These are phyloP conservation scores for Odontomachus brunneus DNA, from an alignment of 1,140 invertebrate genomes.

Conservation along the genomic window DNA sequence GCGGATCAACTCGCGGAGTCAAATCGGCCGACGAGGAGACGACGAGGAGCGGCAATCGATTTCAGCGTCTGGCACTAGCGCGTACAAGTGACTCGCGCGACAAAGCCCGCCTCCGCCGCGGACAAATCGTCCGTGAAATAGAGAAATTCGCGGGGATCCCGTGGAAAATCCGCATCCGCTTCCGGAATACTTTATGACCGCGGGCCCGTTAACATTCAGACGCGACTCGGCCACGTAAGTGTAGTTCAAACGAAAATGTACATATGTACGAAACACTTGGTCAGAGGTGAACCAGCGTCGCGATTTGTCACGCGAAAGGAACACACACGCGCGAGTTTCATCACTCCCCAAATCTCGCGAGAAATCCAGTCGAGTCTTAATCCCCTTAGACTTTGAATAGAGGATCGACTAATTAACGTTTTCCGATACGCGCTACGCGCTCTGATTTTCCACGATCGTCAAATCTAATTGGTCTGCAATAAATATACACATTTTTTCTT, in stretches of 20 bases:
- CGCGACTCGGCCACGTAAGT: not conserved
- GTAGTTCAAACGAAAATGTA: conserved; percentile 10
- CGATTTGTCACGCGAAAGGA: not conserved
- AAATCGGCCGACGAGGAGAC: conserved; percentile 41
- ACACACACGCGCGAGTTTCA: conserved; percentile 14
- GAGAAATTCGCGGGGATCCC: conserved; percentile 70
- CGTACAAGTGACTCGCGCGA: conserved; percentile 52
- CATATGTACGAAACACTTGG: conserved; percentile 26
- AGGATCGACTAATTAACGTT: not conserved
- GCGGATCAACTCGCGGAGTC: conserved; percentile 45
- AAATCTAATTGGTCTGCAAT: not conserved
- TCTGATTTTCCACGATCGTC: not conserved
- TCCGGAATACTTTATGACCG: conserved; percentile 68
- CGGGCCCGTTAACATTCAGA: conserved; percentile 60
- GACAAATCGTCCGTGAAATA: conserved; percentile 75
- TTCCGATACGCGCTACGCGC: not conserved
- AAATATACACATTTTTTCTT: no score
- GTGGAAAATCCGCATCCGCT: conserved; percentile 73
- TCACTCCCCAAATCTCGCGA: conserved; percentile 12
- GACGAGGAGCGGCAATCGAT: conserved; percentile 51
- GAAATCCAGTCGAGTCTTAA: not conserved
- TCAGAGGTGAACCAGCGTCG: conserved; percentile 7
- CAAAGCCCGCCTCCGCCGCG: conserved; percentile 37
- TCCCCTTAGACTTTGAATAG: not conserved
- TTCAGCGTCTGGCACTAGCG: conserved; percentile 50